Base-by-base conservation (phyloP, 2,113 vertebrate species). In the Vidua chalybeata region DNA sequence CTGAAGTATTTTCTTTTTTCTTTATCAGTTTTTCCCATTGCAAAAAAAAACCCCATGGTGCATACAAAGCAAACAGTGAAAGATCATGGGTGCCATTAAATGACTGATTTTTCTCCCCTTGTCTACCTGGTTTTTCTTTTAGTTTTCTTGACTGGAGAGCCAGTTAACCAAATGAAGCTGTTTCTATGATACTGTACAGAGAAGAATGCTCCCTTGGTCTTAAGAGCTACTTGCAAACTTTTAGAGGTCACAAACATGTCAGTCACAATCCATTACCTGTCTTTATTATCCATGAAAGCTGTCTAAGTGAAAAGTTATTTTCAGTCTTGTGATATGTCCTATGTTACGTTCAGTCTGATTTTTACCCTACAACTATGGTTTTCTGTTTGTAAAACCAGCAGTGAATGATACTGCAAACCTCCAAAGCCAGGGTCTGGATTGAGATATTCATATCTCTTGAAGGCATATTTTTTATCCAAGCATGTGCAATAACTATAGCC, bases 271-370 rank as follows among this genome's bases (percentile, higher is more conserved):
- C 81, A 94, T 96, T 97, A 95, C 87, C 71, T 27, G 17, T 93
- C 90, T 96, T 97, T 96, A 88, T 95, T 87, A 94, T 63, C 73
- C 76, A 63, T 11, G 79, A 88, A 96, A 97, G 93, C 93, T 82
- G 75, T 43, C 69, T 62, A 90, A 94, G 55, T 78, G 39, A 62
- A 95, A 97, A 96, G 48, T 58, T 55, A 15, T 95, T 97, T 96
- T 81, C 86, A 81, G n/a, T 88, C 33, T 95, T 81, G 8, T 88
- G 91, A 94, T 95, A 77, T 77, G 83, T 85, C 71, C 77, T 93
- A 31, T 41, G 67, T 39, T 75, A 1, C 45, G 37, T 68, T 87
- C 76, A 86, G 68, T 56, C 76, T 96, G 59, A 91, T 96, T 97
- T 95, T 84, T 80, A 95, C 49, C 71, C 27, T 77, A 84, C 43